Evolutionary conservation across 2,113 vertebrate genomes (phyloP), one percentile per base, ranked within the genome.

Genomic region (Serilophus lunatus): DNA sequence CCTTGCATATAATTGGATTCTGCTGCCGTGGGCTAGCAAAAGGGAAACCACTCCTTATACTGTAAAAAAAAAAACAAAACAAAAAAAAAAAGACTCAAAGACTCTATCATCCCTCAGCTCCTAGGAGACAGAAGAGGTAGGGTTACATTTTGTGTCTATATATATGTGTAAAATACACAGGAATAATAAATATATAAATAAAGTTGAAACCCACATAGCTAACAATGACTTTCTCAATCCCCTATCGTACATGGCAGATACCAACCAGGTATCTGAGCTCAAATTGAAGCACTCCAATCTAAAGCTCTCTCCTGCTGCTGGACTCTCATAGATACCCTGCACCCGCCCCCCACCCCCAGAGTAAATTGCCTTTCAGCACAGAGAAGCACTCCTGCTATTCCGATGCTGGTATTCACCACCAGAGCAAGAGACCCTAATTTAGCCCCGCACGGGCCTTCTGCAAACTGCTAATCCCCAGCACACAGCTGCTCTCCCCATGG

Each of bases 401-500:
- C 6, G 5, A 49, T n/a, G 60, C 76, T 2, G 76, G 93, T 79
- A 93, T 94, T 93, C 56, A 38, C 75, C 91, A 91, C 36, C 83
- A 80, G 38, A 86, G 72, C 90, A 94, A 44, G 77, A 84, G 95
- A 85, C 84, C 93, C 96, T 80, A 96, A 97, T 96, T 97, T 97
- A 97, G 97, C 76, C 95, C 54, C 4, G 2, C 96, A 93, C 61
- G 20, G 95, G 96, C 94, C 92, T 92, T 97, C 96, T 94, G 96
- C 95, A 96, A 97, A 96, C 95, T 97, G 97, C 93, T 82, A 96
- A 97, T 98, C 97, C 94, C 93, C 87, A 31, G 65, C 26, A 57
- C 54, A 79, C 98, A 98, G 97, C 98, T 98, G 97, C 81, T 97
- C 92, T 93, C 71, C 88, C 96, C 96, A 92, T 23, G 78, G 33